Conservation (phyloP, 2,888 invertebrate genomes). For the Stegana nigrithorax region DNA sequence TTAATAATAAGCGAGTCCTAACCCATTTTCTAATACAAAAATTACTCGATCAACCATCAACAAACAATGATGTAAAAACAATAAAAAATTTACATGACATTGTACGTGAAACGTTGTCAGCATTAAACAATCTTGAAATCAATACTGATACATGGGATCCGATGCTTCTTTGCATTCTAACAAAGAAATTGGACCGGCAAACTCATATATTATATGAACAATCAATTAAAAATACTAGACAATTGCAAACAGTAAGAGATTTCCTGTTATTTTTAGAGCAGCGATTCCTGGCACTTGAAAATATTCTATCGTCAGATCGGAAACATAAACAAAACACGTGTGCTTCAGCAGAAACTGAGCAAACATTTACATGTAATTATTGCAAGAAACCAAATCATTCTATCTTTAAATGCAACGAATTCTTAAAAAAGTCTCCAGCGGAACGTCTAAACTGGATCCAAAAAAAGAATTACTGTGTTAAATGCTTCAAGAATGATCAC, state of each 20-base stretch:
- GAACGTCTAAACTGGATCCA: no score
- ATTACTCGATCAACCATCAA: not conserved
- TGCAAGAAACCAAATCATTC: no score
- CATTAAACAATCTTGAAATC: not conserved
- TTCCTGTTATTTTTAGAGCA: no score
- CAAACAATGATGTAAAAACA: not conserved
- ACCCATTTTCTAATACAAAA: not conserved
- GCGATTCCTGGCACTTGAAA: no score
- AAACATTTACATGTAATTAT: no score
- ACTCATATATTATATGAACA: not conserved
- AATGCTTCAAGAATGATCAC: not conserved
- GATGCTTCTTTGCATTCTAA: not conserved
- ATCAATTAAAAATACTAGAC: no score
- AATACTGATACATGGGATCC: slow-evolving; percentile 2
- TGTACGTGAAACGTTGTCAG: not conserved
- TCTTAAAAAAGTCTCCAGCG: no score
- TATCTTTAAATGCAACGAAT: no score
- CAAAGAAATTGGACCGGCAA: slow-evolving; percentile 7
- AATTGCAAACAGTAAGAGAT: no score
- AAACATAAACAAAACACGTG: no score
- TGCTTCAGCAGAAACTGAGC: no score
- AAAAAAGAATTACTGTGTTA: not conserved
- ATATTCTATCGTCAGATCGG: no score
- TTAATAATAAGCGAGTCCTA: slow-evolving; percentile 7
- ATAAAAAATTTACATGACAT: slow-evolving; percentile 4